These are phyloP conservation scores for Trichopria drosophilae DNA, from an alignment of 2,888 invertebrate species.

Conservation along the genomic window DNA sequence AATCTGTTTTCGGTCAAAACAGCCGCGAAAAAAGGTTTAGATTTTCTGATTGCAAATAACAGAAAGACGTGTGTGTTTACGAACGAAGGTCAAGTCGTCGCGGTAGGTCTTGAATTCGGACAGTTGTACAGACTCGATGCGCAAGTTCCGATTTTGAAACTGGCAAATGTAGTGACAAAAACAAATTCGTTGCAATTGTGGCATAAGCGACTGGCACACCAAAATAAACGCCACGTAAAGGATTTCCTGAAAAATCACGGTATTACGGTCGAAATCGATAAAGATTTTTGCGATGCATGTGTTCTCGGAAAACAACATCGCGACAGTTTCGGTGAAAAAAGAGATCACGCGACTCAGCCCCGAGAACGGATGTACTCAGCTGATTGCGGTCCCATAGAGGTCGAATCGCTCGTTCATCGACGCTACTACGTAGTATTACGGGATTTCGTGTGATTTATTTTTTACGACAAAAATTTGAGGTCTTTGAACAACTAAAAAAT, in stretches of 20 bases:
- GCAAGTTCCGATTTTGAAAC: constrained; percentile 2
- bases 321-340: not conserved
- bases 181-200: constrained; percentile 2
- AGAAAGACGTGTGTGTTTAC: no score
- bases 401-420: not conserved
- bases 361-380: constrained; percentile 3
- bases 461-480: constrained; percentile 11
- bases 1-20: constrained; percentile 5
- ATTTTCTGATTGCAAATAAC: no score
- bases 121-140: no score
- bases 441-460: constrained; percentile 12
- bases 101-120: not conserved
- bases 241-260: constrained; percentile 2
- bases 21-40: constrained; percentile 7
- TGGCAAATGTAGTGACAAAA: constrained; percentile 1
- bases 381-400: constrained; percentile 5
- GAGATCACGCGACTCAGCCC: not conserved
- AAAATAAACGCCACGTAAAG: constrained; percentile 9
- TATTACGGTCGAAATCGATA: not conserved
- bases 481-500: not conserved
- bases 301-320: constrained; percentile 4
- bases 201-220: constrained; percentile 8
- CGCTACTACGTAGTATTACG: constrained; percentile 14
- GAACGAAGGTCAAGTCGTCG: no score
- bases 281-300: constrained; percentile 9